Conservation (phyloP, 92 coral and sea anemone species). For the Zoanthus solanderi region DNA sequence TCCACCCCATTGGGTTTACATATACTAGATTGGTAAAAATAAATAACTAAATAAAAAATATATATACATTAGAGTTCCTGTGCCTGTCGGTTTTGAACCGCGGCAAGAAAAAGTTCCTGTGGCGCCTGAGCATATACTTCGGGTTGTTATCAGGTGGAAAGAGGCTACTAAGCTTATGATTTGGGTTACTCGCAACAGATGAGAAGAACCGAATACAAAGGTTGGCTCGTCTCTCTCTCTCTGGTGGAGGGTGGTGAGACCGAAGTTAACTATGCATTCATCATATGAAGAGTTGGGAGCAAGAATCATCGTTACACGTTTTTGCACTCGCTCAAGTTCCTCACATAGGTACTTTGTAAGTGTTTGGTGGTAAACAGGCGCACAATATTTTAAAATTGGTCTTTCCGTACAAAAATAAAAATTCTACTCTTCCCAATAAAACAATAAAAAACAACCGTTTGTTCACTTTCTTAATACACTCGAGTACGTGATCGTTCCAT, state of each 20-base stretch:
- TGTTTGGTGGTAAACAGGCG: not conserved
- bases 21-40: not conserved
- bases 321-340: slow-evolving; percentile 15
- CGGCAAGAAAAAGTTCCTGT: slow-evolving; percentile 10
- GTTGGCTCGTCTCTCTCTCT: slow-evolving; percentile 7
- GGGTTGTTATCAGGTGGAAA: slow-evolving; percentile 1
- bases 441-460: not conserved
- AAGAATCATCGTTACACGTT: slow-evolving; percentile 7
- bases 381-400: no score
- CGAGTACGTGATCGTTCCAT: no score
- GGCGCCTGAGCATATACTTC: not conserved
- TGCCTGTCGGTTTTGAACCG: slow-evolving; percentile 13
- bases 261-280: not conserved
- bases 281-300: slow-evolving; percentile 17
- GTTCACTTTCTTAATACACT: no score
- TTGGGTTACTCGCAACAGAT: not conserved
- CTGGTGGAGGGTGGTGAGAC: not conserved
- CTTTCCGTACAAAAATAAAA: not conserved
- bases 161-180: not conserved
- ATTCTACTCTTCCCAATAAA: not conserved
- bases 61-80: not conserved
- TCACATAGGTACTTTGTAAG: slow-evolving; percentile 14
- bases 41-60: no score
- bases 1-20: not conserved
- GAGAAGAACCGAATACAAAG: slow-evolving; percentile 2